Base-by-base conservation (phyloP, 2,113 vertebrate species). In the Phyllopteryx taeniolatus region DNA sequence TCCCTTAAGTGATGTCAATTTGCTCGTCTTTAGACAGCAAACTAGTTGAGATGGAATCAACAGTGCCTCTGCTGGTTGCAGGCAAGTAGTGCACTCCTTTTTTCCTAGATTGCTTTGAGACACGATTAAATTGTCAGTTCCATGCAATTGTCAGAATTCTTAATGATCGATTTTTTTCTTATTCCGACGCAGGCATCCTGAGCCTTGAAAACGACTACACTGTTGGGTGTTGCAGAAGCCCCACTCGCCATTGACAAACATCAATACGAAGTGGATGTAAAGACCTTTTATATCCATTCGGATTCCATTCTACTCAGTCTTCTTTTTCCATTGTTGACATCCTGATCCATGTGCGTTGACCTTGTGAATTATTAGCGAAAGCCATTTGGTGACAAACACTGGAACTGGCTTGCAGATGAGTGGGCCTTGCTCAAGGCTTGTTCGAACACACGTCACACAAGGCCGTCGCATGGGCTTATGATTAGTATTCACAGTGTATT, bases 401-500 rank as follows among this genome's bases (percentile, higher is more conserved):
- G 31, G 6, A 17, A 35, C 5, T 7, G 57, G 57, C 57, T 33
- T 8, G 57, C 31, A 33, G 57, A 60, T 17, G 22, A 46, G 43
- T 47, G 17, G 44, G n/a, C n/a, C n/a, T 43, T 7, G 43, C 43
- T 33, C 59, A 61, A 61, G 59, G 59, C 33, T 14, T 6, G 31
- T 14, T 39, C 7, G 5, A 61, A 19, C 59, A 19, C 31, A 19
- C 15, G 59, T 61, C 59, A 61, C 59, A 35, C 57, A 60, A 60
- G 43, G 63, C 39, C n/a, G 43, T 65, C 63, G 14, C 63, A 65
- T 65, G 63, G 5, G 5, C 43, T 47, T 9, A 66, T 47, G 44
- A 66, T 66, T 46, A 66, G 64, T 66, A 66, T 66, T 66, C 64
- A 66, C 43, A 31, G 43, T 66, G 64, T 47, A 47, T 66, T 66